Evolutionary conservation across 2,888 invertebrate genomes (phyloP), one percentile per base, ranked within the genome.

Genomic region (Cerceris rybyensis): DNA sequence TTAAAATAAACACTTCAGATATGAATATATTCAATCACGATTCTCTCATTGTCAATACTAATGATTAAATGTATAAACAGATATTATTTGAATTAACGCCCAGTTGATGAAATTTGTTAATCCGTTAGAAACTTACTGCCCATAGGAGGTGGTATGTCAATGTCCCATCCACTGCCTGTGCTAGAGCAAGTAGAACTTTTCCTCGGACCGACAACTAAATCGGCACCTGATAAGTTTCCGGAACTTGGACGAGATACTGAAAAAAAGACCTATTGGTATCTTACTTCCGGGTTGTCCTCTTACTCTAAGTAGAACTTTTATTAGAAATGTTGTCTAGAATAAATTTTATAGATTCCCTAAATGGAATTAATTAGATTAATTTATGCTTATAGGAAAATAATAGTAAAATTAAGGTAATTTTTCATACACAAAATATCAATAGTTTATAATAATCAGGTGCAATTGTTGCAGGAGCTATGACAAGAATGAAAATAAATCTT

Each of bases 121-220:
- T 49, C 63, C 13, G 17, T 8, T 9, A 43, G 11, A 7, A 73
- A 87, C 90, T 88, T 80, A 90, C 91, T 91, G 59, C 86, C 87
- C 59, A 84, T 83, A 16, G 81, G 83, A 11, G 85, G 77, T 17
- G 87, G 87, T 61, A 89, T 80, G 9, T 92, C 91, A 63, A 91
- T 87, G 77, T 91, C 90, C 91, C 92, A 92, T 6, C 90, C 89
- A 75, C 92, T 91, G 42, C 90, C 88, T 43, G 81, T 88, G 77
- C 91, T 91, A 13, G 92, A 92, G 71, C 90, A 89, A 28, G 88
- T 88, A 9, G 92, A 92, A 80, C 81, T 91, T 71, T 92, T 92
- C 49, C 90, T 86, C 42, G 73, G 78, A 55, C 86, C 86, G 0
- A 88, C 81, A 63, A 80, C 86, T 7, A 89, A 80, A 70, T 88